phyloP scores from a whole-genome alignment of 2,888 invertebrate species.

The Drosophila rellima region DNA sequence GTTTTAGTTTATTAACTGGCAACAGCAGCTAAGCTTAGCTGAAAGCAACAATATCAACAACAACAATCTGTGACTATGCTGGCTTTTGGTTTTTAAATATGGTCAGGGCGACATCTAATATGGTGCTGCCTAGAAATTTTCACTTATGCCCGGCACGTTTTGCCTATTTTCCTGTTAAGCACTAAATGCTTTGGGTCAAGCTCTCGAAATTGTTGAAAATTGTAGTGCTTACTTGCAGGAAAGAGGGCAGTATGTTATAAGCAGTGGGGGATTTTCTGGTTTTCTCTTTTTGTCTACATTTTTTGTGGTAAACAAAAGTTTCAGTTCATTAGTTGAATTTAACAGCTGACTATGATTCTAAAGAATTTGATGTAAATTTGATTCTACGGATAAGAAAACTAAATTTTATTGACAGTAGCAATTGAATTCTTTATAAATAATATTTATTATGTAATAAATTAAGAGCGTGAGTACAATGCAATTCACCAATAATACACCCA shows the following conservation, averaged over 20 bases:
- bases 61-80: slow-evolving; percentile 61
- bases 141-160: slow-evolving; percentile 77
- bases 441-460: not conserved
- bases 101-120: slow-evolving; percentile 65
- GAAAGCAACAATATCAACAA: slow-evolving; percentile 15
- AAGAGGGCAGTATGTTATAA: slow-evolving; percentile 25
- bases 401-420: not conserved
- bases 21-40: slow-evolving; percentile 27
- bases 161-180: slow-evolving; percentile 74
- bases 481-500: slow-evolving; percentile 7
- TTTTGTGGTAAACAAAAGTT: not conserved
- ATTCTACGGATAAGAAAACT: not conserved
- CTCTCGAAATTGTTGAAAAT: slow-evolving; percentile 63
- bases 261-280: slow-evolving; percentile 25
- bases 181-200: slow-evolving; percentile 69
- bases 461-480: not conserved
- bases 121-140: slow-evolving; percentile 70
- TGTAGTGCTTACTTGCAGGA: slow-evolving; percentile 30
- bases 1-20: slow-evolving; percentile 76
- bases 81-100: slow-evolving; percentile 64
- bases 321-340: not conserved
- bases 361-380: not conserved
- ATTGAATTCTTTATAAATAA: not conserved
- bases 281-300: slow-evolving; percentile 67
- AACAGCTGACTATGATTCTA: not conserved